Evolutionary conservation across 2,113 vertebrate genomes (phyloP).

Genomic region (Turnix velox): DNA sequence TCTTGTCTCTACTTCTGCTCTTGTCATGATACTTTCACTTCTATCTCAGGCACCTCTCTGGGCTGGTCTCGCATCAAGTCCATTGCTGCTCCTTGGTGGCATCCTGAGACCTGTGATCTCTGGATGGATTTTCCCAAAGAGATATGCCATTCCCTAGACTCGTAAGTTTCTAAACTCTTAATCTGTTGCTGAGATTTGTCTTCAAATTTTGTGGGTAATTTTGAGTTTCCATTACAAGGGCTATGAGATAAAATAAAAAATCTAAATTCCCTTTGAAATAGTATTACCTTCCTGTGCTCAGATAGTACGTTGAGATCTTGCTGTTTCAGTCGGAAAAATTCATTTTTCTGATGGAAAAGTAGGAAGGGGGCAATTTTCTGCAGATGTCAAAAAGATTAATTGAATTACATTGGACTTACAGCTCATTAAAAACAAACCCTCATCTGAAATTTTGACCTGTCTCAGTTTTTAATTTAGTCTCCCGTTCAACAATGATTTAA

Average conservation of each 20-base stretch:
- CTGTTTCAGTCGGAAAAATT: background rate
- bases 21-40: fast-evolving
- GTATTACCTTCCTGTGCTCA: background rate
- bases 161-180: background rate
- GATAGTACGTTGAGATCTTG: background rate
- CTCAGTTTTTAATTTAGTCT: background rate
- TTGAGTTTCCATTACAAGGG: background rate
- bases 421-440: background rate
- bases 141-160: fast-evolving
- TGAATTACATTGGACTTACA: background rate
- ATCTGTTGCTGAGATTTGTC: background rate
- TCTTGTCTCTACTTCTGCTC: too few species aligned
- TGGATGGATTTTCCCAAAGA: background rate
- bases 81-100: background rate
- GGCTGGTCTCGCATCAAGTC: background rate
- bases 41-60: background rate
- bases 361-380: background rate
- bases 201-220: background rate
- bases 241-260: background rate
- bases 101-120: fast-evolving
- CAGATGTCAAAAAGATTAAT: background rate
- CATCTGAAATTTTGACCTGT: background rate
- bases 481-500: background rate
- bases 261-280: background rate
- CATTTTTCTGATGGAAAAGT: background rate